Evolutionary conservation across 2,888 invertebrate genomes (phyloP).

Genomic region (Stegana nigrithorax): DNA sequence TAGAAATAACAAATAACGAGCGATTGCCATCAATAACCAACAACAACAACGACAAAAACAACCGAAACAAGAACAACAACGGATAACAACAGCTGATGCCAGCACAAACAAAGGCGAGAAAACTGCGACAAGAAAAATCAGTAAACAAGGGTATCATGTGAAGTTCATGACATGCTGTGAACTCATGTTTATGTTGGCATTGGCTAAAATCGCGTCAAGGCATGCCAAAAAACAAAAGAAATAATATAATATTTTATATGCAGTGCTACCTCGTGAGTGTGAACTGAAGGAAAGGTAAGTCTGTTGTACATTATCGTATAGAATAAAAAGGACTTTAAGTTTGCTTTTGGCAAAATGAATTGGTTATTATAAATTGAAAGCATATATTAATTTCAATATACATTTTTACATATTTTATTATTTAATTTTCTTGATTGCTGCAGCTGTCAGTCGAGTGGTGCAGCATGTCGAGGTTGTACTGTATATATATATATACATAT

Average conservation of each 20-base stretch:
- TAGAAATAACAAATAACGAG: slow-evolving; percentile 39
- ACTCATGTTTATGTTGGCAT: background rate
- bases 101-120: slow-evolving; percentile 50
- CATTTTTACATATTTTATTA: too few species aligned
- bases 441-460: too few species aligned
- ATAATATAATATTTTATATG: background rate
- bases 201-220: slow-evolving; percentile 26
- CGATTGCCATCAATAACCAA: slow-evolving; percentile 53
- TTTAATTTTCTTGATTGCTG: too few species aligned
- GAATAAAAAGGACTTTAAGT: too few species aligned
- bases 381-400: too few species aligned
- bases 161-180: slow-evolving; percentile 4
- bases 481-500: background rate
- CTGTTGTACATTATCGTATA: too few species aligned
- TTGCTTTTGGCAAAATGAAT: too few species aligned
- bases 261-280: too few species aligned
- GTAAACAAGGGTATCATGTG: slow-evolving; percentile 29
- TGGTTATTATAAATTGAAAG: too few species aligned
- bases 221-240: background rate
- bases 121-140: background rate
- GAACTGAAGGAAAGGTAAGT: too few species aligned
- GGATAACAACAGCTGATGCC: slow-evolving; percentile 23
- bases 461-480: too few species aligned
- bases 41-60: slow-evolving; percentile 35
- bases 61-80: background rate